A percentile compares a stretch with the other conserved stretches of the same genome.
Evolutionary conservation across 1,140 invertebrate genomes (phyloP).

Genomic region (Scylla paramamosain): DNA sequence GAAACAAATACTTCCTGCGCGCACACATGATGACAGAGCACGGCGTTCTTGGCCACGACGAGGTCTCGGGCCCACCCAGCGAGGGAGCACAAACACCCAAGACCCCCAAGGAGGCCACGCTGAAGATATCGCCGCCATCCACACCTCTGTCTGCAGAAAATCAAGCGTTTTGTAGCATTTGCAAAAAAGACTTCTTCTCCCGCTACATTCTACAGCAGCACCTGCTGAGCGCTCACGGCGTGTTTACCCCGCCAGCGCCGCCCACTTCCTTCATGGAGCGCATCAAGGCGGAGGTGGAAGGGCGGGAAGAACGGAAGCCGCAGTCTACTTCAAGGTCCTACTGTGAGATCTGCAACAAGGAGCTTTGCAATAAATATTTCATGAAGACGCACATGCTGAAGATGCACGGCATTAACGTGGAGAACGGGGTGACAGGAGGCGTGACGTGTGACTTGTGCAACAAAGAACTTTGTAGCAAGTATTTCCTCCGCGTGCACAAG

Average conservation of each 20-base stretch:
- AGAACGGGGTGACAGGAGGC: slow-evolving; percentile 93
- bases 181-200: slow-evolving; percentile 84
- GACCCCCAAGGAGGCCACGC: slow-evolving; percentile 66
- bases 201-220: slow-evolving; percentile 84
- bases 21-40: slow-evolving; percentile 85
- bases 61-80: slow-evolving; percentile 67
- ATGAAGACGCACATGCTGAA: slow-evolving; percentile 99
- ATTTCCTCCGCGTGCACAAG: slow-evolving; percentile 97
- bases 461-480: slow-evolving; percentile 98
- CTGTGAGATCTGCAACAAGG: slow-evolving; percentile 99
- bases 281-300: slow-evolving; percentile 76
- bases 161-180: slow-evolving; percentile 79
- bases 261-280: slow-evolving; percentile 74
- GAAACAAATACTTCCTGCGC: slow-evolving; percentile 83
- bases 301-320: slow-evolving; percentile 79
- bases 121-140: slow-evolving; percentile 64
- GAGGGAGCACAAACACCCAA: slow-evolving; percentile 73
- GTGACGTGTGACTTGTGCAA: slow-evolving; percentile 98
- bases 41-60: slow-evolving; percentile 81
- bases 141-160: slow-evolving; percentile 68
- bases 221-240: slow-evolving; percentile 83
- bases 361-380: slow-evolving; percentile 99
- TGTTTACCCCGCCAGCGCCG: slow-evolving; percentile 68
- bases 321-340: slow-evolving; percentile 87
- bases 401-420: slow-evolving; percentile 98